A percentile compares a stretch with the other conserved stretches of the same genome.
Conservation (phyloP, 2,797 vertebrate species). For the Pipistrellus kuhlii region DNA sequence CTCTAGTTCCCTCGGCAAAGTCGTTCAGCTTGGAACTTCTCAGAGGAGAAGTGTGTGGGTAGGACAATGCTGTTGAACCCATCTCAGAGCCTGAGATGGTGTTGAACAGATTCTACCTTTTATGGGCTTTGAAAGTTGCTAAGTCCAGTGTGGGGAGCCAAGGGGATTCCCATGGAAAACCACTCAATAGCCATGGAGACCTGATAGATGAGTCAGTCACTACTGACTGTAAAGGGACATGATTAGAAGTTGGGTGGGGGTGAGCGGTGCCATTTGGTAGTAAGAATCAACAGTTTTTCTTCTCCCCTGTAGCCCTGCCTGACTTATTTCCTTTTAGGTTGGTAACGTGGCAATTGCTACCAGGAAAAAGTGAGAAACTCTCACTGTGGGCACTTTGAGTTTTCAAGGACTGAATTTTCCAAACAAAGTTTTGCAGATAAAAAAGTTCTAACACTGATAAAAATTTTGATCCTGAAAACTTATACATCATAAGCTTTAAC, state of each 20-base stretch:
- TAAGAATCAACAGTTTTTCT: background rate
- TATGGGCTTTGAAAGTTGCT: background rate
- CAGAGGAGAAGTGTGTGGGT: background rate
- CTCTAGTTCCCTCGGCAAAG: background rate
- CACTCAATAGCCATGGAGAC: background rate
- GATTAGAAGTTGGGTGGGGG: background rate
- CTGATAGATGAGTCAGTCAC: background rate
- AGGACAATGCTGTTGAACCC: background rate
- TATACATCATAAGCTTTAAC: background rate
- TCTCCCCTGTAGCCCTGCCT: background rate
- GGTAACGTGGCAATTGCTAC: background rate
- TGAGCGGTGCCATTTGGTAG: background rate
- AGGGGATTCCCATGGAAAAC: background rate
- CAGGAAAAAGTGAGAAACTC: slow-evolving; percentile 46
- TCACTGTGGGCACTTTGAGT: background rate
- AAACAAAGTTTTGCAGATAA: background rate
- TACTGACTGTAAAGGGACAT: background rate
- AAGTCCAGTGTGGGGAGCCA: background rate
- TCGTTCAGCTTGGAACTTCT: background rate
- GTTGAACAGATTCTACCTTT: slow-evolving; percentile 8
- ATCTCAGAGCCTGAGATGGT: background rate
- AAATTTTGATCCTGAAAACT: slow-evolving; percentile 40
- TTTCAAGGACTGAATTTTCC: slow-evolving; percentile 30
- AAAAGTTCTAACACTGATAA: background rate
- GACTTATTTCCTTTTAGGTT: background rate